Percentiles rank a stretch among this genome's conserved stretches.
phyloP scores from a whole-genome alignment of 2,113 vertebrate species.

The Eudyptes chrysolophus region DNA sequence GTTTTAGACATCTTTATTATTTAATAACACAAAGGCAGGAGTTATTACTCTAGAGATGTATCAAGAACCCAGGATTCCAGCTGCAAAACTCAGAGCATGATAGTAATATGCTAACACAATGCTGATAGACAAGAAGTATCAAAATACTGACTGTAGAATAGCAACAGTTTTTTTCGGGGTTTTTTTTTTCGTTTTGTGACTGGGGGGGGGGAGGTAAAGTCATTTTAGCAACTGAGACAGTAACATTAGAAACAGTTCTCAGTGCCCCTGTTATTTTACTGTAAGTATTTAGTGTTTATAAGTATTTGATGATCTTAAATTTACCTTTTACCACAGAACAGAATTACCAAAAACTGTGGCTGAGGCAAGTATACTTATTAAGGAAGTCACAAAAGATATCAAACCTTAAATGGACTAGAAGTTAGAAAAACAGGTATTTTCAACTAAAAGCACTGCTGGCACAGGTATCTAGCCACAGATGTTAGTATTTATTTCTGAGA shows the following conservation, averaged over 20 bases:
- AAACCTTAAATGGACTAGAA: neutral
- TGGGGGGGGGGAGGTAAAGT: neutral
- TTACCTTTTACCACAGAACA: neutral
- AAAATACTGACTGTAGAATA: neutral
- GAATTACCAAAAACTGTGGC: neutral
- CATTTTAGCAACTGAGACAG: neutral
- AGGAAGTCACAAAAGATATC: neutral
- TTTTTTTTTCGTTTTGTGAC: neutral
- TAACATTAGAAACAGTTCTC: neutral
- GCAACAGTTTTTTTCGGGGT: neutral
- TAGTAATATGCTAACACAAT: neutral
- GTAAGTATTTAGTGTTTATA: accelerated
- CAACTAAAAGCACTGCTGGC: neutral
- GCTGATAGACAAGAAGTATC: neutral
- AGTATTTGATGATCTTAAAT: neutral
- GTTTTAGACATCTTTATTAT: constrained; percentile 62
- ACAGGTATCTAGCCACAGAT: neutral
- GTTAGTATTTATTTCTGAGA: neutral
- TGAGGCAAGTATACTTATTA: neutral
- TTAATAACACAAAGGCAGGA: constrained; percentile 40
- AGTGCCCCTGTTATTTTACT: neutral
- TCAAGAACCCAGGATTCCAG: constrained; percentile 1
- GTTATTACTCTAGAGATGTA: neutral
- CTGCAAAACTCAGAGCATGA: neutral
- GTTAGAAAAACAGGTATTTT: neutral